Base-by-base conservation (phyloP, 1,140 invertebrate genomes). In the Neuroterus valhalla region DNA sequence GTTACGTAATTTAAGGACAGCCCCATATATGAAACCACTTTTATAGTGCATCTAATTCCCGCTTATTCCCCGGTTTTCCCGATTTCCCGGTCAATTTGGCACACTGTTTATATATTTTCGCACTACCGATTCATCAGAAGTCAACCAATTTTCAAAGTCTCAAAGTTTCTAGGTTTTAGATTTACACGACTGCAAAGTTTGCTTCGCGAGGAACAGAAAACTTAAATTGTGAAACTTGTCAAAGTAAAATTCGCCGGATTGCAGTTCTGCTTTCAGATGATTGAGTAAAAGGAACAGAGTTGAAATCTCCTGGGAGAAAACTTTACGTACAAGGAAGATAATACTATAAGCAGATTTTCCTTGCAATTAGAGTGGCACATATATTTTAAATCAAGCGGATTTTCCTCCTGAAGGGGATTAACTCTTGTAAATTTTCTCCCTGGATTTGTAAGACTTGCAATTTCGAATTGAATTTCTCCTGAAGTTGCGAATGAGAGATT, bases 341-440 rank as follows among this genome's bases (percentile, higher is more conserved):
- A 15, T 23, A n/a, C 23, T 26, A 31, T 62, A 62, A 62, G 55
- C 23, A 62, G 14, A 62, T 62, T 62, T 26, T 62, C 6, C 26
- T 23, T 62, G 55, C 55, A 62, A 62, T 62, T 62, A 62, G 23
- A 62, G 14, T 62, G 21, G 52, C 52, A 55, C 52, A 31, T 55
- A 31, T 55, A 31, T 62, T 31, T 31, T 62, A n/a, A 62, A 55
- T 4, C 10, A 62, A 62, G 52, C 5, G 26, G 26, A 62, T 62
- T 62, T 62, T 62, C 23, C 26, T 15, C 4, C 17, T n/a, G n/a
- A 48, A 48, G 46, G 17, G 17, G 17, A 62, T 62, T 62, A 15
- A 26, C 26, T 38, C 10, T 38, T 5, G 8, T 38, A 38, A 5
- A 38, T 38, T 38, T 38, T 38, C 31, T 10, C 10, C 31, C 31